Evolutionary conservation across 2,113 vertebrate species (phyloP).

Genomic region (Gavia stellata): DNA sequence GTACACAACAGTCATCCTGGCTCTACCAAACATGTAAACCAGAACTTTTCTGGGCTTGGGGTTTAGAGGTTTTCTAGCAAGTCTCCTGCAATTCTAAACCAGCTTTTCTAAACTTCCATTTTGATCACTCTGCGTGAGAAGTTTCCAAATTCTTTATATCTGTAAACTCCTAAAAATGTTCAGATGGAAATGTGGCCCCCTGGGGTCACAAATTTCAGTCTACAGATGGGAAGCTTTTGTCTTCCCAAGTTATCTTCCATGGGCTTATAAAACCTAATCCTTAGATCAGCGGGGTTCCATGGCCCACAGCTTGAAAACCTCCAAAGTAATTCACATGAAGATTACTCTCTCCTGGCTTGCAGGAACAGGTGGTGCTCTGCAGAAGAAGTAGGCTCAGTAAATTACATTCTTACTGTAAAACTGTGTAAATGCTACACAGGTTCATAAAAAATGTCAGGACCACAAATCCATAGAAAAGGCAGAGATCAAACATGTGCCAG

Average conservation of each 20-base stretch:
- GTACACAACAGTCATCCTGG: not conserved
- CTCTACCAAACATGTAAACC: not conserved
- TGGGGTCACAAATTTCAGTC: not conserved
- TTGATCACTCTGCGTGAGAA: not conserved
- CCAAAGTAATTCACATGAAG: not conserved
- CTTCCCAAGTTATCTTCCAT: slow-evolving; percentile 19
- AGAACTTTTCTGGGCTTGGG: not conserved
- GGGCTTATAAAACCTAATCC: slow-evolving; percentile 32
- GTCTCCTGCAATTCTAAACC: not conserved
- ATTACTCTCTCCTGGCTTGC: not conserved
- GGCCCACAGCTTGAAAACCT: slow-evolving; percentile 33
- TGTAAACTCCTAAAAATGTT: slow-evolving; percentile 5
- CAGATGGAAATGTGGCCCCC: not conserved
- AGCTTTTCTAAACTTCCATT: not conserved
- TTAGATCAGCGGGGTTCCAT: not conserved
- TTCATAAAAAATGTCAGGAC: not conserved
- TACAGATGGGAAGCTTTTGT: slow-evolving; percentile 37
- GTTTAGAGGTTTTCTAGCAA: not conserved
- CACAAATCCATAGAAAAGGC: not conserved
- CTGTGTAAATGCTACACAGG: not conserved
- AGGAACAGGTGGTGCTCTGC: not conserved
- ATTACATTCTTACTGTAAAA: not conserved
- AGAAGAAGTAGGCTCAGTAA: not conserved
- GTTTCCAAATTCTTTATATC: not conserved
- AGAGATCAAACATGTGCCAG: not conserved